Conservation (phyloP, 2,113 vertebrate genomes). For the Grallaria varia region DNA sequence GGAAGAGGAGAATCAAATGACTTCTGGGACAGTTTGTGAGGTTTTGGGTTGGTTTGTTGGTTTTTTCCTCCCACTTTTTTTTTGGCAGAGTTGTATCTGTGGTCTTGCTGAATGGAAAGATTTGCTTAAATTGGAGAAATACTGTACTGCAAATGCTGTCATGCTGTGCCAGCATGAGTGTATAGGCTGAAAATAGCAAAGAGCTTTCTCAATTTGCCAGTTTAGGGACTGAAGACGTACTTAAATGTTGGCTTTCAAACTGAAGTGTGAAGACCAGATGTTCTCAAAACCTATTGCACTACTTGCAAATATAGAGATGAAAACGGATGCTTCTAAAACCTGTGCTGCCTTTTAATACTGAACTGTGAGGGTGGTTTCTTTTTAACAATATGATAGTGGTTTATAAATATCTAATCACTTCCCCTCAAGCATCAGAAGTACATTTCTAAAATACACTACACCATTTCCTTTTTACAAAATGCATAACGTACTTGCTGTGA, state of each 20-base stretch:
- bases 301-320: background rate
- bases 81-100: background rate
- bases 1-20: background rate
- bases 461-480: background rate
- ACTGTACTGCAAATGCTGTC: background rate
- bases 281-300: background rate
- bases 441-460: background rate
- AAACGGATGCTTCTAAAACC: background rate
- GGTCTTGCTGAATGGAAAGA: slow-evolving; percentile 27
- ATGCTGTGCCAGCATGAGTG: background rate
- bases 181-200: slow-evolving; percentile 31
- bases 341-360: background rate
- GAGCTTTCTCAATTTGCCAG: background rate
- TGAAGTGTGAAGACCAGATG: background rate
- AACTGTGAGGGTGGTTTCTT: background rate
- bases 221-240: background rate
- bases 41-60: background rate
- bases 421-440: background rate
- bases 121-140: background rate
- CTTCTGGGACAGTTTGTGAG: background rate
- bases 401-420: slow-evolving; percentile 26
- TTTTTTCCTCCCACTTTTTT: background rate
- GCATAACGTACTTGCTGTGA: background rate
- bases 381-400: background rate
- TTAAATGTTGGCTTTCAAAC: background rate